Evolutionary conservation across 2,113 vertebrate genomes (phyloP), one percentile per base, ranked within the genome.

Genomic region (Garra rufa): DNA sequence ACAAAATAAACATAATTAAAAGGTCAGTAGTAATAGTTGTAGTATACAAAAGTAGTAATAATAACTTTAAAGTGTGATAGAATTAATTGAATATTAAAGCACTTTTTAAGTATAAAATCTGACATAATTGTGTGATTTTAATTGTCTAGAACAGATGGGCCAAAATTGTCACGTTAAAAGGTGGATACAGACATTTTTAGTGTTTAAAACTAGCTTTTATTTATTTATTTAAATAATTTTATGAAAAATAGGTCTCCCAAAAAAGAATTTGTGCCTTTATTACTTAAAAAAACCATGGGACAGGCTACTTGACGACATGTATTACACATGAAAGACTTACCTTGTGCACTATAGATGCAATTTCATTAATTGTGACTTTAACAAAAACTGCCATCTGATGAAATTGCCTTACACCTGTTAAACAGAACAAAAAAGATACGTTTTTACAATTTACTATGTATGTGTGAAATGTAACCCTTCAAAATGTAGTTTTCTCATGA

Each of bases 341-440:
- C 21, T 26, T 34, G 28, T 76, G 50, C 21, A 85, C 15, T 26
- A 76, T 1, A 57, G 65, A 85, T 24, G 61, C 41, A 17, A 88
- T 19, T 30, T 26, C 73, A 19, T 81, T 24, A n/a, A 70, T 26
- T 17, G 83, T 85, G 26, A 80, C 75, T 79, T 85, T 73, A 67
- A 77, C 50, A 24, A 70, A 50, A 24, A 30, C n/a, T 44, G 11
- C 69, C 14, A 65, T 77, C 24, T 34, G 19, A 17, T 43, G 28
- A 44, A 83, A 77, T 26, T 61, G 57, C 63, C 15, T 8, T 44
- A 1, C 76, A 21, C 9, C 84, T 82, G 46, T 57, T 13, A 73
- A 82, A 76, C 41, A 67, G 9, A 84, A 83, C 41, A 75, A 19
- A 73, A 55, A 55, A 63, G 13, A 65, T 8, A 38, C 41, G 34